Base-by-base conservation (phyloP, 1,140 invertebrate genomes). In the Cryptotermes secundus region DNA sequence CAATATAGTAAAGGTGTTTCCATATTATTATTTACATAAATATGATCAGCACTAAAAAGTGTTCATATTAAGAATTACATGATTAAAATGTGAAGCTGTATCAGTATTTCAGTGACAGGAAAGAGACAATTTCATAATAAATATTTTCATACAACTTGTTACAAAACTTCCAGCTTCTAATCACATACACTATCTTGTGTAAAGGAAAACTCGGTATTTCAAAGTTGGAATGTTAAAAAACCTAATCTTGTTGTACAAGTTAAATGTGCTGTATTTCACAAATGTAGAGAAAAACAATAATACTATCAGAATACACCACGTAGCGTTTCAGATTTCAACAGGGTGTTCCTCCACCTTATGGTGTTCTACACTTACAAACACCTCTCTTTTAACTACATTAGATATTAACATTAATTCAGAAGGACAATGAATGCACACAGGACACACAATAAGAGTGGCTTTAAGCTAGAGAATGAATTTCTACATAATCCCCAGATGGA, bases 1-100 rank as follows among this genome's bases (percentile, higher is more conserved):
- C 59, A 72, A 72, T 31, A 72, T 16, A n/a, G 59, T 72, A 9
- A 59, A 72, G 59, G 14, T 72, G 26, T 72, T 72, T 31, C 10
- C 59, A 72, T 31, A 72, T 72, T 72, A 72, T 72, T 72, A 72
- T 72, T 72, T 72, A 72, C 59, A 72, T 72, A 26, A 72, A 72
- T 31, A 72, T 26, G 59, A 72, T 72, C 26, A 72, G 59, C 31
- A 72, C 59, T 72, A 2, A 10, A n/a, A n/a, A n/a, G 26, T 72
- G 53, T 31, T 72, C 12, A 16, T n/a, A 72, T 72, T 31, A n/a
- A 72, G 59, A 49, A 49, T 72, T 72, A 72, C 59, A 72, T 72
- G n/a, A 10, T 26, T 72, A 72, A 72, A 72, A 26, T 72, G 2
- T 72, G n/a, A 38, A 38, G 12, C 12, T 72, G 59, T 31, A 72